Evolutionary conservation across 2,113 vertebrate genomes (phyloP), one percentile per base, ranked within the genome.

Genomic region (Enhydra lutris): DNA sequence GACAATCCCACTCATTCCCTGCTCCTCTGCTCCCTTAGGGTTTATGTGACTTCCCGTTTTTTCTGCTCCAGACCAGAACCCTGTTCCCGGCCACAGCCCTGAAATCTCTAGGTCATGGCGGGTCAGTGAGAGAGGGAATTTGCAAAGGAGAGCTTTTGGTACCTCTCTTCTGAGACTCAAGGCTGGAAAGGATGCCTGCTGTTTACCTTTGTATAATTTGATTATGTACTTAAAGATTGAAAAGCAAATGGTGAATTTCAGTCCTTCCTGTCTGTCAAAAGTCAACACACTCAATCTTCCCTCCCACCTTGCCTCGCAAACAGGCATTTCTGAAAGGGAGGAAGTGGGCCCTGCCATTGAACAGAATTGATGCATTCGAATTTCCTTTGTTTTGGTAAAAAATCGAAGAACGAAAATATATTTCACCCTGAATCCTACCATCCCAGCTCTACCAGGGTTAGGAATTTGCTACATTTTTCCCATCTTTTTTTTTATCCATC

Each of bases 351-450:
- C 47, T 85, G 10, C 67, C 55, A 18, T 24, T 10, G 61, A 50
- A 34, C 55, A 84, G 39, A 55, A 76, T 39, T 4, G 26, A 24
- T 55, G 6, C 59, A 4, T n/a, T 18, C 42, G 29, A 65, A 39
- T 76, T 94, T 45, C 74, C 69, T 69, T n/a, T 26, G 57, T 45
- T 91, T 89, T 20, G 74, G 18, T 81, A 47, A 42, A 93, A 83
- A 74, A 1, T 5, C 21, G 1, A 59, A 59, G 36, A 15, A 20
- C 2, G 1, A 50, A 65, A 39, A 9, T 31, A n/a, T 31, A 3
- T 14, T 11, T 61, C 47, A 31, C 24, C 29, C 24, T 26, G 17
- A 74, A 39, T 69, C 78, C 47, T 89, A n/a, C 9, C 3, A n/a
- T 31, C 7, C 15, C 12, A 31, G 21, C 14, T 9, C 20, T 26